phyloP scores from a whole-genome alignment of 2,113 vertebrate species.

The Pangasianodon gigas region DNA sequence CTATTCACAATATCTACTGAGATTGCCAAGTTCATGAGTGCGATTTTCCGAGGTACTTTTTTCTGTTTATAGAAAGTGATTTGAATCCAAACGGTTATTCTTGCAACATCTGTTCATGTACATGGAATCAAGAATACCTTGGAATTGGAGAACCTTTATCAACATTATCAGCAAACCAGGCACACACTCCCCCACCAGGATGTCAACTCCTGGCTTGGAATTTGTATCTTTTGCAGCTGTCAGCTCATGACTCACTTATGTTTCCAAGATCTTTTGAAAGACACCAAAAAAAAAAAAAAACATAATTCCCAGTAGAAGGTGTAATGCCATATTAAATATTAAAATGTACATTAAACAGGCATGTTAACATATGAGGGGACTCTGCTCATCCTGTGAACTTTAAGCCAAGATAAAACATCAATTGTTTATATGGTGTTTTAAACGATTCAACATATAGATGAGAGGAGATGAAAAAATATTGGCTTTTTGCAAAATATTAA shows the following conservation, averaged over 20 bases:
- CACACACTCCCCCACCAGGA: conserved; percentile 43
- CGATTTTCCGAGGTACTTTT: not conserved
- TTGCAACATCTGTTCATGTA: conserved; percentile 50
- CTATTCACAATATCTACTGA: conserved; percentile 30
- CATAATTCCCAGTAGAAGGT: conserved; percentile 48
- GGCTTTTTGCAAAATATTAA: conserved; percentile 17
- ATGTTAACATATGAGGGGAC: conserved; percentile 49
- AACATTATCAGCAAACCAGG: conserved; percentile 43
- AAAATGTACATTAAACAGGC: conserved; percentile 53
- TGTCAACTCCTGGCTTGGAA: conserved; percentile 31
- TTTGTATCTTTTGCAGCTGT: conserved; percentile 37
- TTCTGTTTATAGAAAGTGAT: conserved; percentile 36
- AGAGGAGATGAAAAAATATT: conserved; percentile 31
- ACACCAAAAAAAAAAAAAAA: conserved; percentile 61
- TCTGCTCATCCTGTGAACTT: conserved; percentile 44
- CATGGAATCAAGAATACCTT: conserved; percentile 29
- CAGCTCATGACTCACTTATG: conserved; percentile 28
- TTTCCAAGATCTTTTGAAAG: conserved; percentile 38
- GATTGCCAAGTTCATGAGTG: conserved; percentile 39
- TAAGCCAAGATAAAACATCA: conserved; percentile 57
- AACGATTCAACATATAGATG: conserved; percentile 58
- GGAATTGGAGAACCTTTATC: conserved; percentile 36
- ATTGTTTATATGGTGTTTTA: conserved; percentile 45
- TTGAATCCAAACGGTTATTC: conserved; percentile 26
- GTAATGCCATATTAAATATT: conserved; percentile 65